Base-by-base conservation (phyloP, 2,113 vertebrate species). In the Scomber scombrus region DNA sequence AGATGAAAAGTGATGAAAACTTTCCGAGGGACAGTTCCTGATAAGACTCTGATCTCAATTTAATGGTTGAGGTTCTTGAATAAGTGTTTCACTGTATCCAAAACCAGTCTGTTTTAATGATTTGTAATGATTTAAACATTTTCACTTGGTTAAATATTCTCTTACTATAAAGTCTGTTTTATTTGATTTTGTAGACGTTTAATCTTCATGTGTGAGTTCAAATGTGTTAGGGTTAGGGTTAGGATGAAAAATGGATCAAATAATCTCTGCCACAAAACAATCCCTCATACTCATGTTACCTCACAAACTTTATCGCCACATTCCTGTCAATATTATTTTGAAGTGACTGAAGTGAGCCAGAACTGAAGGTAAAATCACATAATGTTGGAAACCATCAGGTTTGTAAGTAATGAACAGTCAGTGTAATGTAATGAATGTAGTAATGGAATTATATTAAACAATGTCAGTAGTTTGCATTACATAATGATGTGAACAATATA, bases 1-100 rank as follows among this genome's bases (percentile, higher is more conserved):
- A 54, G 62, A 75, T 66, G 29, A 71, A 40, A 62, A 66, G 29
- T 54, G 4, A 21, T 21, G 58, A 14, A 23, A 61, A 26, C 40
- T 29, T 26, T 43, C 50, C 12, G 34, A 49, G 43, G 16, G 29
- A 34, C 8, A 15, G 16, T 57, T 47, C 18, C 57, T 21, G 26
- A 61, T 46, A 43, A 66, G 15, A 58, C 7, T 6, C 8, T 40
- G 34, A 8, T 9, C 9, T 40, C 7, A 40, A 8, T 40, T 40
- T 8, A 40, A 40, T 16, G 3, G 10, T 16, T 51, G 19, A 69
- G 54, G 68, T 19, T 60, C 29, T 51, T 62, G 18, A 70, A 55
- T 54, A 47, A 31, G 34, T 40, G 26, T 29, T 60, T 40, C 34
- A 8, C 34, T 40, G 34, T 40, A 40, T 40, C 34, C 34, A 40